Evolutionary conservation across 2,797 vertebrate genomes (phyloP), one percentile per base, ranked within the genome.

Genomic region (Fringilla coelebs): DNA sequence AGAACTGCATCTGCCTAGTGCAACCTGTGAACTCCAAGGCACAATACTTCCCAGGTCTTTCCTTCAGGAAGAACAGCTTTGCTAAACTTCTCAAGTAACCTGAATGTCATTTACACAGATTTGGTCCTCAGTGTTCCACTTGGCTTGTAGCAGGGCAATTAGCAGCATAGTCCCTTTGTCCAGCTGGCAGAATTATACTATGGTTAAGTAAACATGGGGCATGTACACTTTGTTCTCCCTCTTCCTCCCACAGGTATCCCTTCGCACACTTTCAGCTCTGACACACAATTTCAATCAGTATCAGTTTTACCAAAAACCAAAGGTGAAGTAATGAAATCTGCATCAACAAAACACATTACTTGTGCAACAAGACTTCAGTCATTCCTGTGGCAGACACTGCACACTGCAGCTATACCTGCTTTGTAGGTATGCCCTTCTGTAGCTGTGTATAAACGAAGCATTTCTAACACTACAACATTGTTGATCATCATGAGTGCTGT

Each of bases 191-290:
- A 83, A 91, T 63, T 76, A 66, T 60, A 88, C 26, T 16, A 55
- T 25, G 45, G 21, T 76, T 90, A 93, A 94, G 82, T 92, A 94
- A 91, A 94, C 60, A 62, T 3, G 40, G 34, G 40, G 55, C 78
- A 79, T 0, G 2, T 76, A 92, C 81, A 78, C 88, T 82, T 85
- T 85, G 72, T 91, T 89, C 85, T 76, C 73, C 19, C 10, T 88
- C 60, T 77, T 83, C 84, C 70, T 92, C 87, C 89, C 81, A 85
- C 81, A 92, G 60, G 41, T 90, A 90, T 80, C 78, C 51, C 60
- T 87, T 92, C 84, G 70, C 78, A 79, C 16, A 28, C 55, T 70
- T 85, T 60, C 25, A 93, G 62, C 61, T 91, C 74, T 4, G 4
- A 85, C 75, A 79, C 29, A 10, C 31, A 70, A 89, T 87, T 95